Evolutionary conservation across 2,113 vertebrate species (phyloP), one percentile per base, ranked within the genome.

Genomic region (Podocnemis expansa): DNA sequence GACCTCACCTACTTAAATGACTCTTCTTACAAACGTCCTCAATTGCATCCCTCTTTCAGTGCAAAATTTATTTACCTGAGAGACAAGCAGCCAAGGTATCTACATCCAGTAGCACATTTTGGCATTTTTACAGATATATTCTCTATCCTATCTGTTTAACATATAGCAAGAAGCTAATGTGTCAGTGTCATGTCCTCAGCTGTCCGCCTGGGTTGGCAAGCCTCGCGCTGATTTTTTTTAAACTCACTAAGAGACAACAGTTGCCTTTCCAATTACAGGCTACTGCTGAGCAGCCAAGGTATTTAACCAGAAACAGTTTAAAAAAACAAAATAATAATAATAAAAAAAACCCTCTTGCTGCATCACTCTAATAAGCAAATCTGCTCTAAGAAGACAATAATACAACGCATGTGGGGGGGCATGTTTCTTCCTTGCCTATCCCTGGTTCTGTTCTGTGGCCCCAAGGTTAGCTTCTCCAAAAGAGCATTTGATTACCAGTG

Each of bases 371-470:
- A 25, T 49, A 54, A 95, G 54, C 34, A 89, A 78, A 84, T 80
- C 52, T 86, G 80, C 79, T 51, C 9, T 47, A 85, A 88, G 67
- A 85, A 86, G 75, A 81, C 79, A 78, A 31, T 21, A 88, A 51
- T 11, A 22, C 27, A 47, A n/a, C 27, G 38, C 1, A 8, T 80
- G 8, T 89, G 16, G 29, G 31, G 45, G 4, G 8, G 38, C 47
- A 16, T 5, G 38, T 14, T 52, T 2, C 6, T 84, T 80, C 45
- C 55, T 43, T 70, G 83, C 78, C 21, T 51, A 67, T 84, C 80
- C 0, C 2, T 41, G n/a, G 25, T 27, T 73, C 43, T 83, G 1
- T 16, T 19, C 31, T 79, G 7, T 8, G 4, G 8, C 73, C 45
- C 49, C 45, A 91, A 31, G 82, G 84, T 80, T 31, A 25, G 4